Percentiles rank a stretch among this genome's conserved stretches.
Evolutionary conservation across 2,888 invertebrate species (phyloP).

Genomic region (Azorinus chamasolen): DNA sequence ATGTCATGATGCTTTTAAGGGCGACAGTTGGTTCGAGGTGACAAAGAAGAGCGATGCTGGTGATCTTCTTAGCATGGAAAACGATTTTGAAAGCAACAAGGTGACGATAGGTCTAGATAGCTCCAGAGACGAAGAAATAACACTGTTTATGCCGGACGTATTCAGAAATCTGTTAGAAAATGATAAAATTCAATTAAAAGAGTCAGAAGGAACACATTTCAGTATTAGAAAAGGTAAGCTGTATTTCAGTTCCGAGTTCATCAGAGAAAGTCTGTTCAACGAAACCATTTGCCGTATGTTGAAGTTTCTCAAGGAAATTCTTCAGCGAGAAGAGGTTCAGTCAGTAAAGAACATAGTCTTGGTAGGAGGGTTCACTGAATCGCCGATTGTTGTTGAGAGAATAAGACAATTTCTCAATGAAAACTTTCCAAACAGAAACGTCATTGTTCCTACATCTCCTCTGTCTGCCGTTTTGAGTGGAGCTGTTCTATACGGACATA

Average conservation of each 20-base stretch:
- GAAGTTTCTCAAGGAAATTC: background rate
- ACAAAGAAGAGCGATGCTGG: slow-evolving; percentile 15
- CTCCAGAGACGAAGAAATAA: background rate
- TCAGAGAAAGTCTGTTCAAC: slow-evolving; percentile 6
- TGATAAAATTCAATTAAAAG: background rate
- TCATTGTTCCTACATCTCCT: slow-evolving; percentile 27
- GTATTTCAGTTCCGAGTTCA: background rate
- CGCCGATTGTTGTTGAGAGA: slow-evolving; percentile 10
- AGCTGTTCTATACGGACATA: slow-evolving; percentile 25
- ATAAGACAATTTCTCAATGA: background rate
- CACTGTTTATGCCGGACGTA: background rate
- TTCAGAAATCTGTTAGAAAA: background rate
- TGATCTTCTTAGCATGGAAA: background rate
- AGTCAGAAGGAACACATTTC: background rate
- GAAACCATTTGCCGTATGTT: background rate
- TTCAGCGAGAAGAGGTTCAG: background rate
- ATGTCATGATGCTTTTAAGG: slow-evolving; percentile 8
- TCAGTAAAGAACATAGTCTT: slow-evolving; percentile 5
- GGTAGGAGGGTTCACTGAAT: slow-evolving; percentile 33
- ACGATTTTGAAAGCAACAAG: slow-evolving; percentile 47
- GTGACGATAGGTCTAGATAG: slow-evolving; percentile 12
- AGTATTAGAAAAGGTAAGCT: background rate
- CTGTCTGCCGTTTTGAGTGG: slow-evolving; percentile 22
- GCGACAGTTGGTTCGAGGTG: slow-evolving; percentile 4
- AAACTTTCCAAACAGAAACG: slow-evolving; percentile 3